Evolutionary conservation across 2,113 vertebrate genomes (phyloP).

Genomic region (Danio rerio): DNA sequence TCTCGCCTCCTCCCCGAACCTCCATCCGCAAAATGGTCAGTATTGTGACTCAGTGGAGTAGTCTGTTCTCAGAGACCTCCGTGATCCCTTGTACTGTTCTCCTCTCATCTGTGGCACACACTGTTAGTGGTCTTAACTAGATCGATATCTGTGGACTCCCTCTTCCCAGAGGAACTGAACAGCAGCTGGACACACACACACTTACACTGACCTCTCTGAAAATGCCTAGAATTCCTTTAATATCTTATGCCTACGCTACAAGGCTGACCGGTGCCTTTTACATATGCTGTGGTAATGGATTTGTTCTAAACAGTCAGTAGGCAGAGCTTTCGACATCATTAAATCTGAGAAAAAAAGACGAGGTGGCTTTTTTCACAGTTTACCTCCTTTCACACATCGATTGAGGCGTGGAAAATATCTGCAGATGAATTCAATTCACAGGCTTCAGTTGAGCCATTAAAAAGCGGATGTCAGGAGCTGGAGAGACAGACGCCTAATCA

Average conservation of each 20-base stretch:
- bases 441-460: conserved; percentile 32
- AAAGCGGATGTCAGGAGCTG: conserved; percentile 19
- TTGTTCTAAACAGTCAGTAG: conserved; percentile 25
- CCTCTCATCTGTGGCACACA: conserved; percentile 29
- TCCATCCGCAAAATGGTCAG: neutral
- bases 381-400: conserved; percentile 36
- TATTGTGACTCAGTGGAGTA: conserved; percentile 12
- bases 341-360: neutral
- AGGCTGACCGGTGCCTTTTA: neutral
- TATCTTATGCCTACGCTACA: neutral
- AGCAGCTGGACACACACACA: neutral
- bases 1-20: neutral
- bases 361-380: conserved; percentile 29
- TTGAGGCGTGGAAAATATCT: conserved; percentile 35
- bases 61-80: neutral
- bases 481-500: conserved; percentile 24
- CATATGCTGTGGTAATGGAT: conserved; percentile 17
- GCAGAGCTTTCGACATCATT: conserved; percentile 9
- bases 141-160: conserved; percentile 40
- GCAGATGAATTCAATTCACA: conserved; percentile 33
- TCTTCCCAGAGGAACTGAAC: conserved; percentile 4
- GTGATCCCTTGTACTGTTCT: conserved; percentile 17
- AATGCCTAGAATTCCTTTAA: neutral
- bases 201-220: neutral
- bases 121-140: conserved; percentile 45